These are phyloP conservation scores for Lophochroa leadbeateri DNA, from an alignment of 2,113 vertebrate genomes.

Conservation along the genomic window DNA sequence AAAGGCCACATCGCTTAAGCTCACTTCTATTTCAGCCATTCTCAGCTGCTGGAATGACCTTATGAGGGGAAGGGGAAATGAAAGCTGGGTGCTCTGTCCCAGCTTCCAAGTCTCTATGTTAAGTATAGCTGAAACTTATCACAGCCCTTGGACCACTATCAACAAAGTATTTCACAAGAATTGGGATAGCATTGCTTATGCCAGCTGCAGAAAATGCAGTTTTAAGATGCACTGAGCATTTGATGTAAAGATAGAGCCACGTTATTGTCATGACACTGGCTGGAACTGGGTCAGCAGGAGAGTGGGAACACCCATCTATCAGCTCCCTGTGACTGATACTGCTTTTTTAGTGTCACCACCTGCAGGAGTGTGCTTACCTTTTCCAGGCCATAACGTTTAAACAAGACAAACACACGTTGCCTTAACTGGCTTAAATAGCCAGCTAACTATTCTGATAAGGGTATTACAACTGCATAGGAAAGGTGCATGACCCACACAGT, in stretches of 20 bases:
- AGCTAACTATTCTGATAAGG: not conserved
- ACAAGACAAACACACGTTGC: conserved; percentile 48
- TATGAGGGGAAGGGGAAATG: not conserved
- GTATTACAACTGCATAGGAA: not conserved
- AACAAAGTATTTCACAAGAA: not conserved
- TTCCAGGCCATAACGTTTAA: not conserved
- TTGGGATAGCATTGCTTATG: not conserved
- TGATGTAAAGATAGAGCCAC: not conserved
- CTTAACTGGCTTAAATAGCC: not conserved
- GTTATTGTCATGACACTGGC: not conserved
- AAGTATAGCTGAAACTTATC: not conserved
- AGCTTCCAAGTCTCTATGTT: not conserved
- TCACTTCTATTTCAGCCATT: not conserved
- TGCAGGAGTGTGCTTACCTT: not conserved
- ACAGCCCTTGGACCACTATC: not conserved
- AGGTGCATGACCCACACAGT: not conserved
- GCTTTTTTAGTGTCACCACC: conserved; percentile 39
- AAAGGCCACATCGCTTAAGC: not conserved
- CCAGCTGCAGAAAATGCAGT: not conserved
- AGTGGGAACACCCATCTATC: conserved; percentile 35
- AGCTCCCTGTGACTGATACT: not conserved
- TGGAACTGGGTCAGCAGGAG: not conserved
- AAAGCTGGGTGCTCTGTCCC: not conserved
- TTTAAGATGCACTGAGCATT: not conserved
- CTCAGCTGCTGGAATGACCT: not conserved